Conservation (phyloP, 2,888 invertebrate species). For the Subacronicta megacephala region DNA sequence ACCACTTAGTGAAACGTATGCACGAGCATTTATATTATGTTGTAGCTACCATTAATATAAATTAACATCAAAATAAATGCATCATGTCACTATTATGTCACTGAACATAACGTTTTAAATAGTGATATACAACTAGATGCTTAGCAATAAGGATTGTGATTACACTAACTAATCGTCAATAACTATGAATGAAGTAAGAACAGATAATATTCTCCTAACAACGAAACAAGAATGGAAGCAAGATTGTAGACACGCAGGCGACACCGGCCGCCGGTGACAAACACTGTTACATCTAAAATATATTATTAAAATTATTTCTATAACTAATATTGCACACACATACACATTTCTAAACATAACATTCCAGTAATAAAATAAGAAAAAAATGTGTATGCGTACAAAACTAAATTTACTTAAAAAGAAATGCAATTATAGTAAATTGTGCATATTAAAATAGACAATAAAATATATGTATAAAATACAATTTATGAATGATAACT, state of each 20-base stretch:
- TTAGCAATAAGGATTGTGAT: constrained; percentile 84
- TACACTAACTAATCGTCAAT: constrained; percentile 85
- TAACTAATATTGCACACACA: constrained; percentile 90
- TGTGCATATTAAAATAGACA: constrained; percentile 86
- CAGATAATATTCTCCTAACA: constrained; percentile 71
- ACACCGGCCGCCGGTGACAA: constrained; percentile 48
- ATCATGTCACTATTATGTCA: constrained; percentile 88
- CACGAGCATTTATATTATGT: constrained; percentile 87
- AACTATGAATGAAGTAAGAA: constrained; percentile 74
- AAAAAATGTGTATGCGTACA: constrained; percentile 88
- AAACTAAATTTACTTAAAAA: constrained; percentile 82
- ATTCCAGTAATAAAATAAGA: constrained; percentile 74
- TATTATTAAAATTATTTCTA: constrained; percentile 79
- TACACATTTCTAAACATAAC: constrained; percentile 86
- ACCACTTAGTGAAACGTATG: constrained; percentile 81
- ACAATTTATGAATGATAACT: constrained; percentile 84
- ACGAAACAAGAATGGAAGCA: constrained; percentile 83
- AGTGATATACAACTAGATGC: constrained; percentile 83
- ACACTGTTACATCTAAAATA: constrained; percentile 77
- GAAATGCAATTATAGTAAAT: constrained; percentile 86
- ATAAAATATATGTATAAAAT: constrained; percentile 88
- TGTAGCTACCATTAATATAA: constrained; percentile 88
- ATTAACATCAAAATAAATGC: constrained; percentile 89
- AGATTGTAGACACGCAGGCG: constrained; percentile 48
- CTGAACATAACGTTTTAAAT: constrained; percentile 83